Evolutionary conservation across 2,113 vertebrate species (phyloP), one percentile per base, ranked within the genome.

Genomic region (Orthonyx spaldingii): DNA sequence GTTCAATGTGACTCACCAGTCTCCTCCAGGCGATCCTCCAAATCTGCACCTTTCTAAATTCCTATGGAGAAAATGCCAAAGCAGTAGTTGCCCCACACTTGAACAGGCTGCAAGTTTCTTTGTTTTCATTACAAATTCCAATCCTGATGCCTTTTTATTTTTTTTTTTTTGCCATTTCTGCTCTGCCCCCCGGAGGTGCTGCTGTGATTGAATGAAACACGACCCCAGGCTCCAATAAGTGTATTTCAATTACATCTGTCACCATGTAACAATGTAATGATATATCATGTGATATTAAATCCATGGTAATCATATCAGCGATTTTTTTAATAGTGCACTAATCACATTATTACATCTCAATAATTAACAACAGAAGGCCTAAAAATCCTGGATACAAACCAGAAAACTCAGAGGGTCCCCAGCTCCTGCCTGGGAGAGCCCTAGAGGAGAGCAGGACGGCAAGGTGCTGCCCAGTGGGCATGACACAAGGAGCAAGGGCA

Each of bases 201-300:
- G 98, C 97, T 97, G 98, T 98, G 98, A 98, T 98, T 98, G 98
- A 99, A 99, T 98, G 98, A 98, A 98, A 99, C 98, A 98, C 82
- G 97, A 98, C 98, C 98, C 98, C 97, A 96, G 98, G 98, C 98
- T 98, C 98, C 98, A 99, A 99, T 99, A 99, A 99, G 98, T 99
- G 99, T 99, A 99, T 99, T 99, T 99, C 99, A 99, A 99, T 99
- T 99, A 99, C 98, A 98, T 98, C 99, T 99, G 99, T 99, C 99
- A 99, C 97, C 98, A 96, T 94, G 97, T 99, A 99, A 99, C 98
- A 98, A 98, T 98, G 98, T 98, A 98, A 99, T 99, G 99, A 99
- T 99, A 98, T 99, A 99, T 99, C 98, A 99, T 99, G 98, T 98
- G 98, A 99, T 99, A 99, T 99, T 99, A 99, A 99, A 98, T 98